A percentile compares a stretch with the other conserved stretches of the same genome.
Evolutionary conservation across 2,888 invertebrate genomes (phyloP).

Genomic region (Hirtodrosophila confusa): DNA sequence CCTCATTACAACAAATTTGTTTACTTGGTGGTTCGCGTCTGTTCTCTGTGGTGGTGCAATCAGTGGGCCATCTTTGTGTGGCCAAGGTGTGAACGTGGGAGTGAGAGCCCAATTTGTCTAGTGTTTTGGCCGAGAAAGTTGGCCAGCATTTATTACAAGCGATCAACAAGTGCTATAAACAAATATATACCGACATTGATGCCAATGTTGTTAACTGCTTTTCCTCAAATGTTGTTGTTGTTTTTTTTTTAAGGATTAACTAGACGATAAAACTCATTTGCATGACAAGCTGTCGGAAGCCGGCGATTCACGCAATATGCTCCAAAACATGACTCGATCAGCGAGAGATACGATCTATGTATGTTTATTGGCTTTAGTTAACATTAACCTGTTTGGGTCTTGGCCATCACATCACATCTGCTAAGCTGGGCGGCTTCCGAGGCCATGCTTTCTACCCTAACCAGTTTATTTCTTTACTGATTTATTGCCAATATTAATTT

Average conservation of each 20-base stretch:
- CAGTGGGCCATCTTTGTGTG: constrained; percentile 16
- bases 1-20: constrained; percentile 70
- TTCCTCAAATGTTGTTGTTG: constrained; percentile 7
- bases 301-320: constrained; percentile 65
- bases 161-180: constrained; percentile 20
- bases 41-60: constrained; percentile 17
- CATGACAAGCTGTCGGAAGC: constrained; percentile 76
- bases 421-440: constrained; percentile 46
- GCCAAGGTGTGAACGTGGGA: constrained; percentile 55
- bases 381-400: constrained; percentile 49
- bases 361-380: constrained; percentile 38
- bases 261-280: constrained; percentile 56
- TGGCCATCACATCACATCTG: constrained; percentile 29
- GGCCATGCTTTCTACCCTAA: constrained; percentile 68
- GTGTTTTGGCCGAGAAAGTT: constrained; percentile 39
- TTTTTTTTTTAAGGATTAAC: too few species aligned
- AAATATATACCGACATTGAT: constrained; percentile 18
- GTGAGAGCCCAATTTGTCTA: constrained; percentile 47
- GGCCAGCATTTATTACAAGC: background rate
- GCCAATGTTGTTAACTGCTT: constrained; percentile 30
- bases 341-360: constrained; percentile 26
- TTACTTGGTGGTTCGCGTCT: constrained; percentile 39
- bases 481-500: constrained; percentile 75
- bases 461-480: constrained; percentile 62
- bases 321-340: constrained; percentile 45